These are phyloP conservation scores for Luperina testacea DNA, from an alignment of 2,888 invertebrate genomes.

Conservation along the genomic window DNA sequence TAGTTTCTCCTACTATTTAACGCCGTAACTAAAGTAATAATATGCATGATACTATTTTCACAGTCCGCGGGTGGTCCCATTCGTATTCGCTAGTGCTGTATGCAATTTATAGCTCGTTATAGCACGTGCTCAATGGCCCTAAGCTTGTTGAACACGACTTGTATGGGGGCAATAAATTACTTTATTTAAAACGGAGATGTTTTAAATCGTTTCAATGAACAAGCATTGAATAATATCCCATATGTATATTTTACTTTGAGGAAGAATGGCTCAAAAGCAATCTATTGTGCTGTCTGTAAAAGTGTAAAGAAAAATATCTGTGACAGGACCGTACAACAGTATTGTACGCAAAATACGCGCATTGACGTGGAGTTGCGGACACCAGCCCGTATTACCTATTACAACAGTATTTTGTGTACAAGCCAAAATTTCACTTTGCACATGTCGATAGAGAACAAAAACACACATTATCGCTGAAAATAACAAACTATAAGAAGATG, in stretches of 20 bases:
- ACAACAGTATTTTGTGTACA: background rate
- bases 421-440: slow-evolving; percentile 17
- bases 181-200: slow-evolving; percentile 32
- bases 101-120: slow-evolving; percentile 61
- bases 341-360: background rate
- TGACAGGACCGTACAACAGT: background rate
- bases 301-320: background rate
- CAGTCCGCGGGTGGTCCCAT: slow-evolving; percentile 64
- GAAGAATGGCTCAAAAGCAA: background rate
- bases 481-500: slow-evolving; percentile 17
- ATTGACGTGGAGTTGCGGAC: too few species aligned
- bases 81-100: slow-evolving; percentile 55
- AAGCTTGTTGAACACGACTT: slow-evolving; percentile 47
- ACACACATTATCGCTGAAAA: slow-evolving; percentile 12
- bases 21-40: slow-evolving; percentile 11
- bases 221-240: slow-evolving; percentile 13
- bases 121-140: slow-evolving; percentile 49
- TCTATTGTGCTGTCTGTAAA: background rate
- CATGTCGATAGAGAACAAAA: slow-evolving; percentile 1
- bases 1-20: slow-evolving; percentile 16
- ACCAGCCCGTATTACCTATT: too few species aligned
- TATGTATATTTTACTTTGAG: background rate
- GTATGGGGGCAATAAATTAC: slow-evolving; percentile 42
- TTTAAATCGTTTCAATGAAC: slow-evolving; percentile 6
- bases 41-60: slow-evolving; percentile 37